Evolutionary conservation across 2,113 vertebrate species (phyloP).

Genomic region (Solenodon paradoxus): DNA sequence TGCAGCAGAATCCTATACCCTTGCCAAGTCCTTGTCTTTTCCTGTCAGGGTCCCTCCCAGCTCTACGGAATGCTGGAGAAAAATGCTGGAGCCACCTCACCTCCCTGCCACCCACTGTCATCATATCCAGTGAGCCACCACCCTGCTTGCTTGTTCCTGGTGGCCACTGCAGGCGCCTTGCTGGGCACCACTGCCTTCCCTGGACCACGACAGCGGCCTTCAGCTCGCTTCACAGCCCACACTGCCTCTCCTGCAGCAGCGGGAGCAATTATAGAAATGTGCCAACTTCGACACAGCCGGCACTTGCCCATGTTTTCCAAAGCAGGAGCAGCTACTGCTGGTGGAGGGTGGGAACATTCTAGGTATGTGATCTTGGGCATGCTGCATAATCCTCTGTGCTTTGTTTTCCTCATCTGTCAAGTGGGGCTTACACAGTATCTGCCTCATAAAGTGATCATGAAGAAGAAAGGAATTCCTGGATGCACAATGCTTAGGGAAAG

Average conservation of each 20-base stretch:
- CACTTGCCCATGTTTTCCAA: background rate
- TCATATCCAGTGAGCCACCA: background rate
- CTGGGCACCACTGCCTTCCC: background rate
- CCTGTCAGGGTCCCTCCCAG: background rate
- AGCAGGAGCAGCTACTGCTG: background rate
- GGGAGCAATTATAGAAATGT: rapidly evolving
- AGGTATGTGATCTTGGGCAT: background rate
- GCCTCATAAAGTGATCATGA: background rate
- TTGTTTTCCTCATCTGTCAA: slow-evolving; percentile 20
- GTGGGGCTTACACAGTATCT: background rate
- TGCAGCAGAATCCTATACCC: background rate
- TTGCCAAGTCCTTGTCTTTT: background rate
- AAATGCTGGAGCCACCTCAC: rapidly evolving
- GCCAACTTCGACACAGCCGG: background rate
- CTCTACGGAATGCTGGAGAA: background rate
- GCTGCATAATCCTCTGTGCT: background rate
- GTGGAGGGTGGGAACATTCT: background rate
- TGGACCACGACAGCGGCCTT: background rate
- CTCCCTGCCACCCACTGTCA: background rate
- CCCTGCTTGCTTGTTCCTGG: background rate
- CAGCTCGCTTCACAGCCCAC: background rate
- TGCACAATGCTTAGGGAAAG: background rate
- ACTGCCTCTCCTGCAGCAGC: too few species aligned
- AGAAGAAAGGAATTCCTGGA: background rate
- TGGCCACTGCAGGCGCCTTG: background rate